These are phyloP conservation scores for Phenganax marumi DNA, from an alignment of 92 coral and sea anemone genomes.

Conservation along the genomic window DNA sequence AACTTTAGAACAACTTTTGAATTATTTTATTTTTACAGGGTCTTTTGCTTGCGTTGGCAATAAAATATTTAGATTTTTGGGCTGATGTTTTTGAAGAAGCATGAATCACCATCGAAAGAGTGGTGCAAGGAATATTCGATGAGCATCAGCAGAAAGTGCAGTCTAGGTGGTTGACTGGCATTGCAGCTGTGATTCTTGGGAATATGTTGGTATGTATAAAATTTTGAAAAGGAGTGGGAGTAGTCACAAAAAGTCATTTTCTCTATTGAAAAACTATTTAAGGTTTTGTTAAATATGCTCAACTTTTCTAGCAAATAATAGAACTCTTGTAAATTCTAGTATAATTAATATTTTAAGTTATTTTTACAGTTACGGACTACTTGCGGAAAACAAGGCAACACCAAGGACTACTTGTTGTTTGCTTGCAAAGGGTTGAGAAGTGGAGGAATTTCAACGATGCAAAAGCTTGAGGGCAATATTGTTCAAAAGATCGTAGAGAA, in stretches of 20 bases:
- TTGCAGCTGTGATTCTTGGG: constrained; percentile 15
- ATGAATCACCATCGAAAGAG: not conserved
- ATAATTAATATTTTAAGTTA: constrained; percentile 1
- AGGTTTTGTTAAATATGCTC: no score
- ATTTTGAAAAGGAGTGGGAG: not conserved
- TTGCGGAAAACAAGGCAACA: constrained; percentile 9
- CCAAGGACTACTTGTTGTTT: not conserved
- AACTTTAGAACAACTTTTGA: not conserved
- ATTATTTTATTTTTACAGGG: not conserved
- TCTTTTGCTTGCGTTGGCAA: not conserved
- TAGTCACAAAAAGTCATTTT: not conserved
- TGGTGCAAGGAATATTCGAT: not conserved
- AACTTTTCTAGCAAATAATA: no score
- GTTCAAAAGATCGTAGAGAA: not conserved
- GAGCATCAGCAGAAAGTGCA: not conserved
- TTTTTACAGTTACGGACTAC: no score
- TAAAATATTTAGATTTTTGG: not conserved
- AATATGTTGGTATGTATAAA: constrained; percentile 18
- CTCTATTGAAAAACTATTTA: not conserved
- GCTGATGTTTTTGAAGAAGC: not conserved
- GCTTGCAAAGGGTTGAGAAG: not conserved
- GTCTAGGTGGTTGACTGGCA: constrained; percentile 8
- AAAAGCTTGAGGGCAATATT: not conserved
- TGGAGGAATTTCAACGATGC: not conserved
- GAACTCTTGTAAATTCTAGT: no score